Percentiles rank a stretch among this genome's conserved stretches.
phyloP scores from a whole-genome alignment of 2,888 invertebrate genomes.

The Drosophila anomelani region DNA sequence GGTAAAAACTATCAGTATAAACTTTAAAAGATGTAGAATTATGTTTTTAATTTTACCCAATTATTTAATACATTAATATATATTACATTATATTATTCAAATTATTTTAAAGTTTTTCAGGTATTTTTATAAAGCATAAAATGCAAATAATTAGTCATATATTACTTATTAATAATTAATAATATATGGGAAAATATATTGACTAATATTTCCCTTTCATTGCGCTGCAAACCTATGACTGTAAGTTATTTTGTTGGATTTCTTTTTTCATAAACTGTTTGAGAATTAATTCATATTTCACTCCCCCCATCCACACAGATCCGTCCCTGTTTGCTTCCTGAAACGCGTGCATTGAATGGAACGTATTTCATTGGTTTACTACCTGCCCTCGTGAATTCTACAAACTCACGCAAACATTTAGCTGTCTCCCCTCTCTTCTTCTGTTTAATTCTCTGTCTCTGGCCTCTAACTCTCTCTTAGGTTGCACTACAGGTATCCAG shows the following conservation, averaged over 20 bases:
- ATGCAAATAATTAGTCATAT: no score
- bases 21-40: background rate
- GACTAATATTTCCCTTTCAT: no score
- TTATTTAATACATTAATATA: no score
- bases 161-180: no score
- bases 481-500: conserved; percentile 39
- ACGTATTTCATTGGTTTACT: conserved; percentile 55
- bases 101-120: no score
- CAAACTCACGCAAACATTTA: conserved; percentile 40
- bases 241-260: background rate
- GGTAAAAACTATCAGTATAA: background rate
- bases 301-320: conserved; percentile 14
- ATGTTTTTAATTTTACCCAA: no score
- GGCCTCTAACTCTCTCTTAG: conserved; percentile 37
- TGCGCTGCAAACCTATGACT: no score
- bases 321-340: conserved; percentile 49
- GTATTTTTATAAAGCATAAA: no score
- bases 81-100: no score
- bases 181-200: no score
- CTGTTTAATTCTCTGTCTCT: background rate
- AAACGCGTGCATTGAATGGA: conserved; percentile 60
- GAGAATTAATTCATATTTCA: background rate
- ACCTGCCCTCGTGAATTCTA: conserved; percentile 54
- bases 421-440: conserved; percentile 3
- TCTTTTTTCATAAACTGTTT: background rate